Evolutionary conservation across 2,797 vertebrate species (phyloP).

Genomic region (Valencia hispanica): DNA sequence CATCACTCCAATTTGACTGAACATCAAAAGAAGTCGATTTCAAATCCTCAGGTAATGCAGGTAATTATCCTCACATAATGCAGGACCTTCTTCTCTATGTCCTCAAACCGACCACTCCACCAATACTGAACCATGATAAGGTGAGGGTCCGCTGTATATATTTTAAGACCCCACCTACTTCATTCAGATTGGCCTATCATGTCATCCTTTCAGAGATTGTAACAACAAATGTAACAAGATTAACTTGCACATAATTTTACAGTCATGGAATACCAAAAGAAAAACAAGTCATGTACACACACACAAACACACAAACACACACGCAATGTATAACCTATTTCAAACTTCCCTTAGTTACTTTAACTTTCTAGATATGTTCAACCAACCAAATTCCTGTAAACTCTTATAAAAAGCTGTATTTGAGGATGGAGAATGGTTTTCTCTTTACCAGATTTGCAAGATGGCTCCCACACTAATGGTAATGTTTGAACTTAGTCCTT

Average conservation of each 20-base stretch:
- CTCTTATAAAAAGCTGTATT: background rate
- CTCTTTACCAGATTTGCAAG: background rate
- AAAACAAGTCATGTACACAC: no score
- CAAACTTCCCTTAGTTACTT: background rate
- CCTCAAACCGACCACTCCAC: background rate
- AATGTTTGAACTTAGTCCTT: background rate
- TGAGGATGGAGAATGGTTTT: background rate
- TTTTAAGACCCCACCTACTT: background rate
- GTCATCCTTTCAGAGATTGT: background rate
- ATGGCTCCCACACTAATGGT: background rate
- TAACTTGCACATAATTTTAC: background rate
- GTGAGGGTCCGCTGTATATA: background rate
- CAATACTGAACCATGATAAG: no score
- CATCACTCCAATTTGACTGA: background rate
- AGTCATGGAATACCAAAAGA: background rate
- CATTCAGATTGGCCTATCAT: background rate
- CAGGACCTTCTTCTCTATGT: background rate
- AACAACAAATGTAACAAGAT: background rate
- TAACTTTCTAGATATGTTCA: background rate
- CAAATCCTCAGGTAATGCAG: background rate
- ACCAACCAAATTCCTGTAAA: background rate
- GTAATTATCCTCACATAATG: background rate
- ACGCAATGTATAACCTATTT: background rate
- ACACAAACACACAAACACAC: background rate
- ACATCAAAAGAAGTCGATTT: background rate